These are phyloP conservation scores for Octopus bimaculoides DNA, from an alignment of 1,140 invertebrate genomes.

Conservation along the genomic window DNA sequence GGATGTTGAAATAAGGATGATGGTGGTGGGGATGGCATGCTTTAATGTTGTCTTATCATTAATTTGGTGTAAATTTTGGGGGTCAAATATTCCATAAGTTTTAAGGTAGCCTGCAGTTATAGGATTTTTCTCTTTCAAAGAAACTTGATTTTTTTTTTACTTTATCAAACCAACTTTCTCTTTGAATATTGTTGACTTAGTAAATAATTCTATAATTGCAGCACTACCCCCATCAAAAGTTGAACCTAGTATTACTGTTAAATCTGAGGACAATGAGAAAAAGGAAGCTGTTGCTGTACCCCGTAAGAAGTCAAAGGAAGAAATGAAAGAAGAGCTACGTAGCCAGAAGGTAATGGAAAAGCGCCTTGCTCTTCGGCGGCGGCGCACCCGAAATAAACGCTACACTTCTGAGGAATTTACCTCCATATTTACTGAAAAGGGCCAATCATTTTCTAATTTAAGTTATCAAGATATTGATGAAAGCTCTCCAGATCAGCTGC, in stretches of 20 bases:
- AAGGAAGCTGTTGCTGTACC: conserved; percentile 17
- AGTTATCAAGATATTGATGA: conserved; percentile 36
- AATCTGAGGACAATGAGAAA: not conserved
- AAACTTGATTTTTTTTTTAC: too few relatives aligned
- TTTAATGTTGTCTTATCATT: too few relatives aligned
- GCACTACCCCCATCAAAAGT: too few relatives aligned
- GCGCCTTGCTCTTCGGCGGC: conserved; percentile 44
- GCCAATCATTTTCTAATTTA: conserved; percentile 29
- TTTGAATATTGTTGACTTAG: too few relatives aligned
- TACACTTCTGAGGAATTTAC: conserved; percentile 57
- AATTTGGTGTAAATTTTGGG: too few relatives aligned
- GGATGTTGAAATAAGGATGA: too few relatives aligned
- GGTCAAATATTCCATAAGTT: too few relatives aligned
- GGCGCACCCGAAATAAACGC: conserved; percentile 50
- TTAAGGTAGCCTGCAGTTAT: too few relatives aligned
- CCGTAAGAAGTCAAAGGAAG: conserved; percentile 43
- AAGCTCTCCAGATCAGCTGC: conserved; percentile 25
- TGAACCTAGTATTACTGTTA: conserved; percentile 5
- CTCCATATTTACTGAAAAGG: conserved; percentile 54
- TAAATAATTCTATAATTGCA: too few relatives aligned
- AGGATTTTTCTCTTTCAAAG: too few relatives aligned
- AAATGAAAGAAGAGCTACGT: conserved; percentile 50
- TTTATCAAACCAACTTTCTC: too few relatives aligned
- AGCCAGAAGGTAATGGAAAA: conserved; percentile 54
- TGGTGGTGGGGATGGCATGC: too few relatives aligned